These are phyloP conservation scores for Drosophila setifemur DNA, from an alignment of 1,140 invertebrate species.

Conservation along the genomic window DNA sequence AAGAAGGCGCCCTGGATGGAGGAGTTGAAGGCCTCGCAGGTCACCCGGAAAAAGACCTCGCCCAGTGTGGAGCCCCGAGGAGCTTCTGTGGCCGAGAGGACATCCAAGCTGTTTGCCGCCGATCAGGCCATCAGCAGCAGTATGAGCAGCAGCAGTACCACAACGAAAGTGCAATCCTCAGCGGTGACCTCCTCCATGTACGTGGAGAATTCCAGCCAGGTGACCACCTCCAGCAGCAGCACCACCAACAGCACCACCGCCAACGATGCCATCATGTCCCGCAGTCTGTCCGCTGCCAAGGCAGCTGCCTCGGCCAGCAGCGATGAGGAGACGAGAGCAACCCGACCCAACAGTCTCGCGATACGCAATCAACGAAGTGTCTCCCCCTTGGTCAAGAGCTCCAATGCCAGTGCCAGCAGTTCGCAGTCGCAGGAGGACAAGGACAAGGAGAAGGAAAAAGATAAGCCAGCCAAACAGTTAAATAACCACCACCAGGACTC, in stretches of 20 bases:
- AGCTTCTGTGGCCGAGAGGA: constrained; percentile 52
- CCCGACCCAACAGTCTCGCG: constrained; percentile 72
- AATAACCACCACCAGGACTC: constrained; percentile 48
- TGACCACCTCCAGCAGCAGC: constrained; percentile 66
- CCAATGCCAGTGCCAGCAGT: constrained; percentile 46
- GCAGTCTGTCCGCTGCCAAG: constrained; percentile 53
- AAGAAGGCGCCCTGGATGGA: constrained; percentile 87
- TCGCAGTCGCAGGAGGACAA: constrained; percentile 45
- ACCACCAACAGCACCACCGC: constrained; percentile 60
- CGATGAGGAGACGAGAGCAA: constrained; percentile 62
- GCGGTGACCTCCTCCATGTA: constrained; percentile 68
- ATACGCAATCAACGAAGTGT: constrained; percentile 76
- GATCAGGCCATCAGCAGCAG: constrained; percentile 47
- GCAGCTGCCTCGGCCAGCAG: constrained; percentile 37
- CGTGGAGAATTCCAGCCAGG: constrained; percentile 63
- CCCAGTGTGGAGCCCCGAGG: constrained; percentile 77
- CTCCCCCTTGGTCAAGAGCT: constrained; percentile 54
- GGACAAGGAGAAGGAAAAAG: too few species aligned
- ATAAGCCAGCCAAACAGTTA: constrained; percentile 38
- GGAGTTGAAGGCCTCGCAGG: constrained; percentile 87
- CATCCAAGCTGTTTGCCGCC: constrained; percentile 63
- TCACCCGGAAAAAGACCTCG: constrained; percentile 84
- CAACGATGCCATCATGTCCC: constrained; percentile 61
- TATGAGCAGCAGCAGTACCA: constrained; percentile 43
- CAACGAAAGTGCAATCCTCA: constrained; percentile 77